phyloP scores from a whole-genome alignment of 2,888 invertebrate species.

The Ennomos fuscantarius region DNA sequence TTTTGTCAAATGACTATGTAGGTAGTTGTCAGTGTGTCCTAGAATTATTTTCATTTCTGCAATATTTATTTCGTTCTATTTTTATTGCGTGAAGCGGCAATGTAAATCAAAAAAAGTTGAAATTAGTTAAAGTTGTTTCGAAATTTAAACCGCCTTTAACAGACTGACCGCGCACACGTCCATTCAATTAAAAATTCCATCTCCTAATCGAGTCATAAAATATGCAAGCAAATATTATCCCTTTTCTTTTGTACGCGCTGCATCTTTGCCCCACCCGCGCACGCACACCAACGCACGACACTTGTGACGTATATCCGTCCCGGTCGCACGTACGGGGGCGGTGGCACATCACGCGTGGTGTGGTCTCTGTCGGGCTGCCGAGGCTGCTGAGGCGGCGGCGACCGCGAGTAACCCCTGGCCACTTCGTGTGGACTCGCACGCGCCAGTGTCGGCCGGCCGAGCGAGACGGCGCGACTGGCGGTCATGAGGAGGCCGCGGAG shows the following conservation, averaged over 20 bases:
- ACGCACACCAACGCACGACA: conserved; percentile 83
- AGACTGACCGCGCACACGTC: conserved; percentile 76
- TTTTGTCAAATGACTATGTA: neutral
- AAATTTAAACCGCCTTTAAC: conserved; percentile 7
- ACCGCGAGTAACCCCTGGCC: conserved; percentile 86
- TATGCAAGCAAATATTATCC: conserved; percentile 86
- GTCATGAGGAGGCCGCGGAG: conserved; percentile 80
- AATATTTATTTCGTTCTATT: no score
- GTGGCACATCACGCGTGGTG: conserved; percentile 53
- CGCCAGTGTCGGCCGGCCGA: conserved; percentile 81
- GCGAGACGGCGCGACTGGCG: conserved; percentile 77
- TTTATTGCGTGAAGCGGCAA: no score
- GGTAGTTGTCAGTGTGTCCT: neutral
- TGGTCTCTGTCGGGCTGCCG: conserved; percentile 77
- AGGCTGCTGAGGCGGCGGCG: conserved; percentile 77
- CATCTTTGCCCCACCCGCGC: conserved; percentile 85
- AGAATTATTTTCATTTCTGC: no score
- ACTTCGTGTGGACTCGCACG: conserved; percentile 83
- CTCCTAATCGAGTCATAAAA: conserved; percentile 85
- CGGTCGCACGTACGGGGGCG: conserved; percentile 59
- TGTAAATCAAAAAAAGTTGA: no score
- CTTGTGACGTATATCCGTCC: conserved; percentile 73
- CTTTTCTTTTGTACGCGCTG: conserved; percentile 84
- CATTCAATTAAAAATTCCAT: conserved; percentile 85
- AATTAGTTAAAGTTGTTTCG: no score